Percentiles rank a stretch among this genome's conserved stretches.
phyloP scores from a whole-genome alignment of 2,113 vertebrate species.

The Psittacus erithacus region DNA sequence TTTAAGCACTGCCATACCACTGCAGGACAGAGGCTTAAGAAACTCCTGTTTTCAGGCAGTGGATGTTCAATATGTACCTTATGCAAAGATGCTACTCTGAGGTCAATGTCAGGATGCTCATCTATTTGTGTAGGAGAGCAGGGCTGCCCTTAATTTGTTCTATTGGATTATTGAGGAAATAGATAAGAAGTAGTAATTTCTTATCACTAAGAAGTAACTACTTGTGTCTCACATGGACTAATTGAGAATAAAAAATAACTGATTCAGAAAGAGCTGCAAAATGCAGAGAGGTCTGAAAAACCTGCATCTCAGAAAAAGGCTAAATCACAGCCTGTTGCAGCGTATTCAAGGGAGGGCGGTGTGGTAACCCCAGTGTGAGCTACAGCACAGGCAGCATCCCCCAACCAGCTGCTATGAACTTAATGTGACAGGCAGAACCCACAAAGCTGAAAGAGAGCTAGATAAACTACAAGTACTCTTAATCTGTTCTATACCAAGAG shows the following conservation, averaged over 20 bases:
- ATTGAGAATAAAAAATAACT: not conserved
- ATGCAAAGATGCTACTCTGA: not conserved
- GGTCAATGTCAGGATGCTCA: not conserved
- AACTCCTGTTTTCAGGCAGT: not conserved
- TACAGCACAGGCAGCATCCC: not conserved
- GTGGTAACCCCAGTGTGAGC: not conserved
- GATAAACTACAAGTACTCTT: not conserved
- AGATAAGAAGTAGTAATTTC: not conserved
- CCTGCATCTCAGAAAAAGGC: not conserved
- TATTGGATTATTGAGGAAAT: not conserved
- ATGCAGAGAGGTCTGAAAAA: not conserved
- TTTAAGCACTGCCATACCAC: not conserved
- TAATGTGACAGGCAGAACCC: not conserved
- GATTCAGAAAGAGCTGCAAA: not conserved
- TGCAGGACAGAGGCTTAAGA: not conserved
- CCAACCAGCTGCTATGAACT: accelerated
- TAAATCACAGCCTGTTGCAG: not conserved
- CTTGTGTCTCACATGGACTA: not conserved
- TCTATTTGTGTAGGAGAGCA: not conserved
- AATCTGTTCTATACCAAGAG: not conserved
- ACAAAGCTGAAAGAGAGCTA: too few relatives aligned
- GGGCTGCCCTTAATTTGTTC: not conserved
- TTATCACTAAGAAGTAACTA: not conserved
- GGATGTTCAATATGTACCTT: not conserved
- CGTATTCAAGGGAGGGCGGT: accelerated